Conservation (phyloP, 1,140 invertebrate species). For the Brachionus paranguensis region DNA sequence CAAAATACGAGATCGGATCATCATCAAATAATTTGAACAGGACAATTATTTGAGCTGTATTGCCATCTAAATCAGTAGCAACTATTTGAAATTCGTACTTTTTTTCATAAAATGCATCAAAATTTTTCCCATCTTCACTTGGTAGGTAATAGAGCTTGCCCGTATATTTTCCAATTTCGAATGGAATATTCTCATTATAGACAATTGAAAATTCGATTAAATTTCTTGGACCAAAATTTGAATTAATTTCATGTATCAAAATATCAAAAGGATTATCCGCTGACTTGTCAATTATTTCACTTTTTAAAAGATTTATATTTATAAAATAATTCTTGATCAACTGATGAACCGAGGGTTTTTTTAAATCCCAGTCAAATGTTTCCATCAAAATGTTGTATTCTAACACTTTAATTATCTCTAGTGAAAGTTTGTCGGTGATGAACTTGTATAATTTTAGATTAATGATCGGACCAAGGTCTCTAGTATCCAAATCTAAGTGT, state of each 20-base stretch:
- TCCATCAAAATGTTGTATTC: neutral
- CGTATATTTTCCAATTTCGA: neutral
- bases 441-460: neutral
- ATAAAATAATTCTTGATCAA: neutral
- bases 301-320: neutral
- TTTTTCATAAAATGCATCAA: neutral
- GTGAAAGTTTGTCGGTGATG: neutral
- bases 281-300: neutral
- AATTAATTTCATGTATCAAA: neutral
- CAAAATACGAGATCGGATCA: neutral
- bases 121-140: neutral
- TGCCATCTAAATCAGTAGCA: neutral
- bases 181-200: neutral
- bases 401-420: neutral
- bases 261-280: neutral
- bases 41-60: neutral
- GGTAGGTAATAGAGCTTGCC: neutral
- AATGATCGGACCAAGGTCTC: neutral
- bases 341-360: neutral
- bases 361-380: constrained; percentile 1
- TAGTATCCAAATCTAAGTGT: neutral
- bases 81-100: neutral
- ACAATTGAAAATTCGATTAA: neutral
- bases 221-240: neutral
- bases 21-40: neutral